A percentile compares a stretch with the other conserved stretches of the same genome.
Conservation (phyloP, 2,113 vertebrate species). For the Pyxicephalus adspersus region DNA sequence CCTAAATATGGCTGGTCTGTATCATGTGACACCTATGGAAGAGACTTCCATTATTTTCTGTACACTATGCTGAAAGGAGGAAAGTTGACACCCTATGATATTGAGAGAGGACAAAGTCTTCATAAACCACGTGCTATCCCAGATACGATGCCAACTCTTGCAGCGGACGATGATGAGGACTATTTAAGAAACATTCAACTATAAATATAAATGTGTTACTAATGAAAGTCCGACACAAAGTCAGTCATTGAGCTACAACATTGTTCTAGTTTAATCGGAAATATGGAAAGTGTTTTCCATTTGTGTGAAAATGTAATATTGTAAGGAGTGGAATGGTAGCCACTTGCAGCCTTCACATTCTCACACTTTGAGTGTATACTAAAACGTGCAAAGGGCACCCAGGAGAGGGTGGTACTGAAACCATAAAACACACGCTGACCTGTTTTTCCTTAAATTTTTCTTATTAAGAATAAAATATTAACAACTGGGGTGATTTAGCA, state of each 20-base stretch:
- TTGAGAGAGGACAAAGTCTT: slow-evolving; percentile 72
- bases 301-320: not conserved
- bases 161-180: slow-evolving; percentile 73
- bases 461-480: too few relatives aligned
- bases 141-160: not conserved
- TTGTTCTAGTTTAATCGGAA: too few relatives aligned
- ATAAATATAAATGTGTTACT: slow-evolving; percentile 61
- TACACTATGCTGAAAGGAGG: slow-evolving; percentile 87
- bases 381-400: too few relatives aligned
- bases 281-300: not conserved
- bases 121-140: slow-evolving; percentile 52
- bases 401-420: too few relatives aligned
- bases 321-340: too few relatives aligned
- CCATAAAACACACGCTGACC: too few relatives aligned
- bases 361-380: too few relatives aligned
- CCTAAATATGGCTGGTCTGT: slow-evolving; percentile 83
- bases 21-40: slow-evolving; percentile 76
- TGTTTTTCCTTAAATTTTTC: too few relatives aligned
- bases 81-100: slow-evolving; percentile 73
- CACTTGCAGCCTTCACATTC: too few relatives aligned
- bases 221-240: too few relatives aligned
- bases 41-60: slow-evolving; percentile 84
- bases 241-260: too few relatives aligned
- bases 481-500: too few relatives aligned
- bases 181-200: slow-evolving; percentile 81